Base-by-base conservation (phyloP, 2,113 vertebrate species). In the Nannospalax galili region DNA sequence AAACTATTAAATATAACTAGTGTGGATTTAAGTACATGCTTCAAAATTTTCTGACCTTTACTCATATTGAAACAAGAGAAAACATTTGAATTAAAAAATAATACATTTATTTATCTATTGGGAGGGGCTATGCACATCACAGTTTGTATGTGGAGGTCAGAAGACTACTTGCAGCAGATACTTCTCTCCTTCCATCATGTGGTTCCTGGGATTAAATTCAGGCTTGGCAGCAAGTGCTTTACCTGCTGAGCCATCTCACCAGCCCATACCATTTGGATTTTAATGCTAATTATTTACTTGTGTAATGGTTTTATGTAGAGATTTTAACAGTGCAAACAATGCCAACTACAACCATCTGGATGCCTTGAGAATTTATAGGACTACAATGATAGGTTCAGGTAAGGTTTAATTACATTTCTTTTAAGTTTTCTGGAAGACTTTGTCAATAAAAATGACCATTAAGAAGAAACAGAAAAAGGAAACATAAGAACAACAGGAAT, bases 271-370 rank as follows among this genome's bases (percentile, higher is more conserved):
- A 52, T 92, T 84, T 91, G 48, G 80, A 92, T 96, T 96, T 97
- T 95, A 95, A 98, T 97, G 97, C 70, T 97, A 94, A 98, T 97
- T 96, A 95, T 98, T 98, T 98, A 98, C 98, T 98, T 95, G 97
- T 91, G 81, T 96, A 95, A 97, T 98, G 97, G 97, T 96, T 97
- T 98, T 96, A 97, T 96, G 96, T 97, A 97, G 98, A 92, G 96
- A 96, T 97, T 97, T 93, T 96, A 96, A 95, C 90, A 95, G 58
- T 98, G 98, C 97, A 98, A 98, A 98, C 97, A 98, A 95, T 97
- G 98, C 97, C 90, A 96, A 98, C 88, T 92, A 92, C 82, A 96
- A 96, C 56, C 95, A 82, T 95, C 85, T 84, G 96, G 87, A 97
- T 97, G 84, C 92, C 90, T 92, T 72, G 3, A 97, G 97, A 98